Evolutionary conservation across 2,888 invertebrate species (phyloP), one percentile per base, ranked within the genome.

Genomic region (Protonemura montana): DNA sequence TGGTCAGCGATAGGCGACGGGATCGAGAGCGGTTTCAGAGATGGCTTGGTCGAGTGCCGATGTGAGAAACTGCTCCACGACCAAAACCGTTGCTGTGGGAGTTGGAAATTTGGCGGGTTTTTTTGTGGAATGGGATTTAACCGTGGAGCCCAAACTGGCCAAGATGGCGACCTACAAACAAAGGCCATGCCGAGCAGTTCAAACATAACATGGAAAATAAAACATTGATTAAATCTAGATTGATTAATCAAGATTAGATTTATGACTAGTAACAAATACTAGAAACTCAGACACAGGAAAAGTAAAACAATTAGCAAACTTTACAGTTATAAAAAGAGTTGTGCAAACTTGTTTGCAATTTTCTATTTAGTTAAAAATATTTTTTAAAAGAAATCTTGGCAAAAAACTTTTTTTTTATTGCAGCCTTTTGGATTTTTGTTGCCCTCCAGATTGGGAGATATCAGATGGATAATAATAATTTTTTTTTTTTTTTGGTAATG

Each of bases 151-250:
- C 93, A 93, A 89, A 93, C 92, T 90, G 93, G 93, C 93, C 93
- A 93, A 90, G 93, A 93, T 89, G 93, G 93, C 90, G 93, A 93
- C 93, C 93, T 94, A 92, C 90, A 92, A 92, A 91, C 91, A 92
- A 90, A 92, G 82, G 30, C 78, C 76, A 82, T 85, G 87, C 78
- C 85, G 85, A 85, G 85, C 87, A 81, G 76, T 28, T 59, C 59
- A 59, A 59, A 59, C 59, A 35, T 35, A 59, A 59, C 59, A 78
- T 78, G 78, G 28, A 78, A 78, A 27, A 78, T 7, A 10, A 78
- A 26, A 78, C 78, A 78, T 78, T 78, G 26, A 59, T 59, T 59
- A 59, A 21, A 21, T 13, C 59, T 7, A 59, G 16, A 21, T 10
- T 21, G 59, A 59, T 59, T 10, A 59, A 59, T 59, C 59, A 21